phyloP scores from a whole-genome alignment of 1,140 invertebrate species.

The Cardiocondyla obscurior region DNA sequence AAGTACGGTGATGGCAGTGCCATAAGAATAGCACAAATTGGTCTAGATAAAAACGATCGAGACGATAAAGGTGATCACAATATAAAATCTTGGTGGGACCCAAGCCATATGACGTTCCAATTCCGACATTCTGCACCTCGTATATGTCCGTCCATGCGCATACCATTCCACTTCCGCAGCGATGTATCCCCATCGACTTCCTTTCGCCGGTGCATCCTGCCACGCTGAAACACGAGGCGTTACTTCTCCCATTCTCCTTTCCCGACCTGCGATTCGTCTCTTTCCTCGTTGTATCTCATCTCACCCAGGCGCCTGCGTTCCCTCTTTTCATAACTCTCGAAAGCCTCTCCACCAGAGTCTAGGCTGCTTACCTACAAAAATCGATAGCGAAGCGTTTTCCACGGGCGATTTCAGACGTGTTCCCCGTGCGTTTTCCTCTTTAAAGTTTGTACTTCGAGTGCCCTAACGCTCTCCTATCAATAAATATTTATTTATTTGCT shows the following conservation, averaged over 20 bases:
- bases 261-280: slow-evolving; percentile 6
- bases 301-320: neutral
- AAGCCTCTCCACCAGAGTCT: neutral
- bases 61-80: slow-evolving; percentile 69
- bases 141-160: slow-evolving; percentile 63
- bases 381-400: slow-evolving; percentile 21
- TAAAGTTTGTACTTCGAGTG: neutral
- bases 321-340: slow-evolving; percentile 38
- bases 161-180: slow-evolving; percentile 64
- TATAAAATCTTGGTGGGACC: slow-evolving; percentile 75
- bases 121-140: slow-evolving; percentile 61
- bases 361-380: neutral
- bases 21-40: slow-evolving; percentile 66
- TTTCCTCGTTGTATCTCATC: slow-evolving; percentile 19
- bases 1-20: slow-evolving; percentile 35
- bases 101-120: slow-evolving; percentile 66
- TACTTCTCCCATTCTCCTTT: slow-evolving; percentile 24
- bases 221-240: slow-evolving; percentile 58
- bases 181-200: slow-evolving; percentile 72
- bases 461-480: neutral
- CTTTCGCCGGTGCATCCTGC: slow-evolving; percentile 52
- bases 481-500: neutral
- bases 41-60: slow-evolving; percentile 73
- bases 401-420: neutral
- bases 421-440: neutral